Percentiles rank a stretch among this genome's conserved stretches.
These are phyloP conservation scores for Antennarius striatus DNA, from an alignment of 2,113 vertebrate species.

Conservation along the genomic window DNA sequence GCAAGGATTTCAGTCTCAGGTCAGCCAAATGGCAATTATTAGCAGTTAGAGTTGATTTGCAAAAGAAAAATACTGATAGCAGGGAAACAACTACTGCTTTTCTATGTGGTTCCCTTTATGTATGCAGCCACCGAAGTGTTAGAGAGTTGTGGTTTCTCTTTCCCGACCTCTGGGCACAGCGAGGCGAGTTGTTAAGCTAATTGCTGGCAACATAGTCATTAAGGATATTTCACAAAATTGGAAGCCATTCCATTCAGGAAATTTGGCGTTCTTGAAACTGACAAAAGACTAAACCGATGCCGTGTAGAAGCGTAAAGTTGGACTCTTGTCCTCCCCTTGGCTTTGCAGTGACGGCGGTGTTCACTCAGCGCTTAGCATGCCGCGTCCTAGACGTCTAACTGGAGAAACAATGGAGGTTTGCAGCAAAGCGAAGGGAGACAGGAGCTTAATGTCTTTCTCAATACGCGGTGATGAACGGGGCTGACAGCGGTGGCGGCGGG, in stretches of 20 bases:
- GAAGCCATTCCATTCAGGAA: not conserved
- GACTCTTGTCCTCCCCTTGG: constrained; percentile 2
- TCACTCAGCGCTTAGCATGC: constrained; percentile 55
- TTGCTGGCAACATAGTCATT: no score
- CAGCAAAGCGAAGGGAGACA: constrained; percentile 27
- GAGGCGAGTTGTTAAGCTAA: no score
- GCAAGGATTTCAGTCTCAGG: no score
- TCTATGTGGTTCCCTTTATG: no score
- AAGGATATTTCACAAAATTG: not conserved
- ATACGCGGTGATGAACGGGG: constrained; percentile 50
- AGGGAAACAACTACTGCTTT: no score
- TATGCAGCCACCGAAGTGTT: no score
- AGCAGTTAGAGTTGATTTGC: no score
- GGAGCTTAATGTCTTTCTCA: constrained; percentile 54
- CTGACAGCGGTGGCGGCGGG: constrained; percentile 30
- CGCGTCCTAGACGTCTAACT: constrained; percentile 53
- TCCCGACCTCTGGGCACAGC: no score
- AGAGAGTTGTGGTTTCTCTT: no score
- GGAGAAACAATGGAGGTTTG: constrained; percentile 41
- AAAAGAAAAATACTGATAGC: no score
- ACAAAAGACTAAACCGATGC: not conserved
- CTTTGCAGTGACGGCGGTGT: constrained; percentile 50
- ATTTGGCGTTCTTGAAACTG: no score
- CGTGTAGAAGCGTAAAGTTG: constrained; percentile 20
- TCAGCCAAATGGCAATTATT: no score